Evolutionary conservation across 2,888 invertebrate species (phyloP).

Genomic region (Stramonita haemastoma): DNA sequence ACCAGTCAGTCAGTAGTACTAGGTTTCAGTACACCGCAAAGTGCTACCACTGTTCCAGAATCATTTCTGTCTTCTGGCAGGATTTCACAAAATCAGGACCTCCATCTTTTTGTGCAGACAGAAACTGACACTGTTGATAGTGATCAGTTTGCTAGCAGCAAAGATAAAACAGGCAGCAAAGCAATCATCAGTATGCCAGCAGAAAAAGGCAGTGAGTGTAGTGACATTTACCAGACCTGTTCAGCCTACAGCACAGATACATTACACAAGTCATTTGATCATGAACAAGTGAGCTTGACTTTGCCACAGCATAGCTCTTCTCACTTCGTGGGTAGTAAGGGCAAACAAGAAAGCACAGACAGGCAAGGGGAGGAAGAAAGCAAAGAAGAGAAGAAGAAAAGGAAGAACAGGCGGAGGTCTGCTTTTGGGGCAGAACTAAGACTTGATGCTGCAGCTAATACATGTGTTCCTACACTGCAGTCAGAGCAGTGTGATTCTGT

Average conservation of each 20-base stretch:
- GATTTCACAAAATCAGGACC: neutral
- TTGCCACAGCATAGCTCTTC: neutral
- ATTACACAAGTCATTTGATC: neutral
- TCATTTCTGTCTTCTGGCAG: neutral
- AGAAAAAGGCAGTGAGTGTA: neutral
- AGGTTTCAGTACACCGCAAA: neutral
- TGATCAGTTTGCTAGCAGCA: neutral
- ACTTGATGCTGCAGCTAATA: neutral
- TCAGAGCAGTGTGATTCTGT: neutral
- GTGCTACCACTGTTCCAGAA: neutral
- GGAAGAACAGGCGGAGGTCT: constrained; percentile 7
- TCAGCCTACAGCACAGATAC: neutral
- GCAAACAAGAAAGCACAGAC: neutral
- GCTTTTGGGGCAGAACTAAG: constrained; percentile 6
- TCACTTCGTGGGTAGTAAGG: neutral
- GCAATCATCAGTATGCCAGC: neutral
- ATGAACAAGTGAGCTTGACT: neutral
- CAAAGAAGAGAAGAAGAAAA: neutral
- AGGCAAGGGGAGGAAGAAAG: neutral
- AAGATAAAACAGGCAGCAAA: neutral
- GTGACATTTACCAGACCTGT: neutral
- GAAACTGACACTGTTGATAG: neutral
- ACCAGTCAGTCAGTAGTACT: neutral
- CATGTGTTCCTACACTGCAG: neutral
- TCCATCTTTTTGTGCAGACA: too few relatives aligned